phyloP scores from a whole-genome alignment of 2,113 vertebrate species.

The Pollachius pollachius region DNA sequence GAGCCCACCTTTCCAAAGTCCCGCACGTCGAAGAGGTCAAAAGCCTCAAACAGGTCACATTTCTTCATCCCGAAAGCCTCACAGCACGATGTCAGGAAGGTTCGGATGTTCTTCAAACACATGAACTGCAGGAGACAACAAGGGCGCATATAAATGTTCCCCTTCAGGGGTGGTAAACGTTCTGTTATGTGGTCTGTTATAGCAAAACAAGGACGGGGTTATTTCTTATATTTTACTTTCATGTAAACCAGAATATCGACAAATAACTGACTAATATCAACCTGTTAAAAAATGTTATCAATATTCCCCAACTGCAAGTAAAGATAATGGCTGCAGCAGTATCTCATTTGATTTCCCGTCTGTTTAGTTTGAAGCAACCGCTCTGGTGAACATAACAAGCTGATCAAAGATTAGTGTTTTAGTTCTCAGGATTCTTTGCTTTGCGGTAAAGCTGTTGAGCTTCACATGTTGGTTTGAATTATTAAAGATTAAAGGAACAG shows the following conservation, averaged over 20 bases:
- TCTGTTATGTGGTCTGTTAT: no score
- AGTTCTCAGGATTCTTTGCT: background rate
- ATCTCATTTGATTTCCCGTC: no score
- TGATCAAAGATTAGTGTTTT: background rate
- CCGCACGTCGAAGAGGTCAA: conserved; percentile 93
- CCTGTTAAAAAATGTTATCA: no score
- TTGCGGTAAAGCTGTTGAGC: background rate
- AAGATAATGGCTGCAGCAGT: no score
- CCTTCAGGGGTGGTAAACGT: no score
- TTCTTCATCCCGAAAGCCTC: conserved; percentile 91
- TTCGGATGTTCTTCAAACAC: conserved; percentile 95
- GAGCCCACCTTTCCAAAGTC: conserved; percentile 91
- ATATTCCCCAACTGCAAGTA: no score
- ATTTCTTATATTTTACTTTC: no score
- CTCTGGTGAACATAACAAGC: background rate
- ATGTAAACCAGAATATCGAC: no score
- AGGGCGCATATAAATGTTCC: no score
- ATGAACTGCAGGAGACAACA: conserved; percentile 78
- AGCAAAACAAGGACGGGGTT: no score
- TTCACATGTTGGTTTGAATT: background rate
- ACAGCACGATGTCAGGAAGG: conserved; percentile 86
- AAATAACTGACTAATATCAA: no score
- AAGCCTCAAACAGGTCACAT: conserved; percentile 91
- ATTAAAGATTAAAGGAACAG: background rate
- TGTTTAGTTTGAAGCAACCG: background rate